Base-by-base conservation (phyloP, 2,113 vertebrate species). In the Neotoma lepida region DNA sequence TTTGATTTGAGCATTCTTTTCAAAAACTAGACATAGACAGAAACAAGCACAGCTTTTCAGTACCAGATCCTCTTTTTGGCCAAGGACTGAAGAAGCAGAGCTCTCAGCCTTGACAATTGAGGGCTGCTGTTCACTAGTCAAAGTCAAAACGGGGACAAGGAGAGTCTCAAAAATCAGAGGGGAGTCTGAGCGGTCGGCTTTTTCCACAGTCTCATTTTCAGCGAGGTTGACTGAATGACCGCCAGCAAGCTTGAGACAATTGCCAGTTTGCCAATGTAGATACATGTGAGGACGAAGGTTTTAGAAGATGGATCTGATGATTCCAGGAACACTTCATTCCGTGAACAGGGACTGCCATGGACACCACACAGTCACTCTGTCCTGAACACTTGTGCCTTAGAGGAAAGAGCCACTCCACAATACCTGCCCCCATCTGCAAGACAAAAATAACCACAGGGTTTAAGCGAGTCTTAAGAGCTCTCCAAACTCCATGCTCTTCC, bases 1-100 rank as follows among this genome's bases (percentile, higher is more conserved):
- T 86, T 94, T 92, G 22, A 87, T 41, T 56, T 28, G 41, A 82
- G 73, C 17, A 74, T 18, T 84, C 30, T 95, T 91, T 96, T 82
- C n/a, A 86, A 84, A 93, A 74, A 26, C 13, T 74, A 49, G 7
- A 20, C 49, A 74, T 64, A 66, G 77, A 20, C 41, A 56, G 78
- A 70, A 66, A 82, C 61, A 28, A 30, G 51, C 54, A 46, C 14
- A 51, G 17, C 64, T 94, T 80, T 93, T 89, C 71, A 92, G 58
- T 30, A 81, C 81, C 20, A 44, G 35, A 4, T 74, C 46, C 61
- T 64, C 88, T 66, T 68, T 95, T 89, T 58, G 26, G 0, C 85
- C 46, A 93, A 91, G 28, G 13, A 39, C 56, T 56, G 86, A 89
- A 73, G 56, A 77, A 90, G 56, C n/a, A 15, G 13, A 81, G 49